Conservation (phyloP, 1,140 invertebrate genomes). For the Parapsyche elsis region DNA sequence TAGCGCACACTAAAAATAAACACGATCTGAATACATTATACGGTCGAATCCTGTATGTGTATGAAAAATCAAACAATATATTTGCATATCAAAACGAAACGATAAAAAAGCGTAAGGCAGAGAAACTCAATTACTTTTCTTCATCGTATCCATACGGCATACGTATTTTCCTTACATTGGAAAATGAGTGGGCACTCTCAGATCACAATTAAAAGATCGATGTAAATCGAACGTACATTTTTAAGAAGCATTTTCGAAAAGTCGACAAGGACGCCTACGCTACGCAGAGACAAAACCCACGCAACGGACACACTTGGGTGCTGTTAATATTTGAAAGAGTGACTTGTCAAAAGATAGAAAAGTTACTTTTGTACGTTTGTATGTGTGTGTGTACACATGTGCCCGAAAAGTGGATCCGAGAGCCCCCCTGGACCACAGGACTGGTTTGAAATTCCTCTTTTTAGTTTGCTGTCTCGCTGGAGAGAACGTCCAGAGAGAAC, state of each 20-base stretch:
- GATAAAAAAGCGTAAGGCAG: neutral
- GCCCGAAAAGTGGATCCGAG: neutral
- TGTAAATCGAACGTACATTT: neutral
- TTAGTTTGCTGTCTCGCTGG: neutral
- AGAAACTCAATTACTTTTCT: constrained; percentile 1
- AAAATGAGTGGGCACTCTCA: no score
- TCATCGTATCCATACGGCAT: neutral
- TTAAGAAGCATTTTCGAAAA: constrained; percentile 22
- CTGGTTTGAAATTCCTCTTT: constrained; percentile 8
- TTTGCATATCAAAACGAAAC: neutral
- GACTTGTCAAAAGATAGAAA: constrained; percentile 36
- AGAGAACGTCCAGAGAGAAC: neutral
- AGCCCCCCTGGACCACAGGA: constrained; percentile 15
- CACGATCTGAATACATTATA: constrained; percentile 15
- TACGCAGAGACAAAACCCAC: neutral
- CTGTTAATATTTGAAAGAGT: constrained; percentile 23
- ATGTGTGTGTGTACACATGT: neutral
- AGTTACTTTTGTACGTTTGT: neutral
- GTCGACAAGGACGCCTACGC: neutral
- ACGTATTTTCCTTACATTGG: no score
- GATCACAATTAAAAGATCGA: no score
- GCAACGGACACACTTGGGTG: neutral
- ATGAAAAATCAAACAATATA: neutral
- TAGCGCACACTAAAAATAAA: constrained; percentile 15
- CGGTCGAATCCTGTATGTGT: neutral